Percentiles rank a stretch among this genome's conserved stretches.
Conservation (phyloP, 2,113 vertebrate genomes). For the Epinephelus lanceolatus region DNA sequence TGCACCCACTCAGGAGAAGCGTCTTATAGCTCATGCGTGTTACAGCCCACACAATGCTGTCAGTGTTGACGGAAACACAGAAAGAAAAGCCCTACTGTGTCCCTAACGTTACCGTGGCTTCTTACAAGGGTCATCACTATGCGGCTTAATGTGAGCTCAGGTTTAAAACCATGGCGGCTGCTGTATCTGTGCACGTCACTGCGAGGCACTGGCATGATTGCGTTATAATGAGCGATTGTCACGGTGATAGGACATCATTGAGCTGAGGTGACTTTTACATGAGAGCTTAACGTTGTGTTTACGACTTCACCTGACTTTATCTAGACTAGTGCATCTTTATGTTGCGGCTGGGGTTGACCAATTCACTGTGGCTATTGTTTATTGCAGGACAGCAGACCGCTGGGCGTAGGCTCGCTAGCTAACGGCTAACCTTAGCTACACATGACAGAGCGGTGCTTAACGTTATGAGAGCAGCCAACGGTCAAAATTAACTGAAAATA, state of each 20-base stretch:
- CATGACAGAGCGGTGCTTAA: constrained; percentile 33
- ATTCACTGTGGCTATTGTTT: background rate
- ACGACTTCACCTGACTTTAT: background rate
- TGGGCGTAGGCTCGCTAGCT: constrained; percentile 75
- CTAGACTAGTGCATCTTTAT: background rate
- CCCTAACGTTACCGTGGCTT: background rate
- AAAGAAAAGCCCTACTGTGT: background rate
- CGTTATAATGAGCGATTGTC: background rate
- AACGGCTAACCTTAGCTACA: constrained; percentile 51
- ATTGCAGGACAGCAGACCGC: constrained; percentile 3
- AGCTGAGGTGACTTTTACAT: background rate
- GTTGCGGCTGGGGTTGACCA: background rate
- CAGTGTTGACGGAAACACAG: constrained; percentile 58
- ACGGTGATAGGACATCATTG: background rate
- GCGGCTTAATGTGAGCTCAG: background rate
- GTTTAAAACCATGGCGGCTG: background rate
- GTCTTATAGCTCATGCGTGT: background rate
- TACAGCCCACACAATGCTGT: constrained; percentile 31
- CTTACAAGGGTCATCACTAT: background rate
- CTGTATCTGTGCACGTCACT: background rate
- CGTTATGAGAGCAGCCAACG: background rate
- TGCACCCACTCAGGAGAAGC: no score
- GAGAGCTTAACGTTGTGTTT: background rate
- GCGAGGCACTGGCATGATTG: background rate
- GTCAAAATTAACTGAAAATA: background rate